Conservation (phyloP, 2,797 vertebrate species). For the Toxotes lorentzi region DNA sequence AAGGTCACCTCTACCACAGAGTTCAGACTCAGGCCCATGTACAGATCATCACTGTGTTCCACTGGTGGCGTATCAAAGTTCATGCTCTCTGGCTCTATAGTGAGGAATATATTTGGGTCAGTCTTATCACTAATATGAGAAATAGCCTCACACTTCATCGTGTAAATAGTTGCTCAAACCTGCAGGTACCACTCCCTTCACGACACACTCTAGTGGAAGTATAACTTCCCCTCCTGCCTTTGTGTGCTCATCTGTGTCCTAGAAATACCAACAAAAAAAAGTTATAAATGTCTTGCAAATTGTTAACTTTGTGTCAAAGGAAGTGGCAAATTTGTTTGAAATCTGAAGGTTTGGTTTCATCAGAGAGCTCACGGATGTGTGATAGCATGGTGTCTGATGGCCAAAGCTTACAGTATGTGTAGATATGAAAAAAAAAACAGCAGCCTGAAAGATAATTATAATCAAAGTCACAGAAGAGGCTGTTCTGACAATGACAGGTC, state of each 20-base stretch:
- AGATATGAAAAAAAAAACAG: background rate
- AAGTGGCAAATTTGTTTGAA: background rate
- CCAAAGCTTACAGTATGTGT: background rate
- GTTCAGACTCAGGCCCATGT: conserved; percentile 72
- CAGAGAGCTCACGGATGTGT: background rate
- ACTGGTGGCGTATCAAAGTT: background rate
- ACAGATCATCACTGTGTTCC: background rate
- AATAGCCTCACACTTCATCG: background rate
- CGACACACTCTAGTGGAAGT: conserved; percentile 79
- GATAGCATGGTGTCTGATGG: background rate
- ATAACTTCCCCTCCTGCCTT: conserved; percentile 72
- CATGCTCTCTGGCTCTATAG: conserved; percentile 56
- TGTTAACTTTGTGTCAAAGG: background rate
- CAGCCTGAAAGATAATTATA: too few species aligned
- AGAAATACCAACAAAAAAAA: conserved; percentile 17
- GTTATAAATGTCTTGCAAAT: background rate
- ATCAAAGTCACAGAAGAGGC: too few species aligned
- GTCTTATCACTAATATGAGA: background rate
- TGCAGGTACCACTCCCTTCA: conserved; percentile 82
- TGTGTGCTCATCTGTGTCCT: conserved; percentile 84
- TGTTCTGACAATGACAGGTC: too few species aligned
- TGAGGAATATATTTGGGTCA: background rate
- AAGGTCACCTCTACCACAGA: conserved; percentile 88
- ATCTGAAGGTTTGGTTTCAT: background rate
- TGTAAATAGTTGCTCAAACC: conserved; percentile 66